phyloP scores from a whole-genome alignment of 2,113 vertebrate genomes.

The Neofelis nebulosa region DNA sequence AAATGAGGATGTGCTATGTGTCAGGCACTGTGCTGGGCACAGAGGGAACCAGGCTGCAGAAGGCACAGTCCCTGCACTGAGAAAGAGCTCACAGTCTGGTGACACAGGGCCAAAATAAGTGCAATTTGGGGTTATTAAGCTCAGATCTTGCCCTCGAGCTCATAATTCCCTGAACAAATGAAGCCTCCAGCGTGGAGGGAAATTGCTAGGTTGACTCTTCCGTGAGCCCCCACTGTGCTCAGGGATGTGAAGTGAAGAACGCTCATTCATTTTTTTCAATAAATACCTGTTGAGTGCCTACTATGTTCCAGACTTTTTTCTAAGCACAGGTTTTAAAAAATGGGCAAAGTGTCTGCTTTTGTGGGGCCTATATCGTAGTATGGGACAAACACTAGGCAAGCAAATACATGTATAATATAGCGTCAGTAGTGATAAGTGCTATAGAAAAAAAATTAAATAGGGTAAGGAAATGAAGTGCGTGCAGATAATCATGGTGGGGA shows the following conservation, averaged over 20 bases:
- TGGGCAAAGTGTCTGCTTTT: neutral
- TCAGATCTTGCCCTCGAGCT: neutral
- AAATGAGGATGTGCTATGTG: neutral
- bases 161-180: neutral
- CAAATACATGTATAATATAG: neutral
- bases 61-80: accelerated
- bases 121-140: neutral
- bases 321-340: neutral
- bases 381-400: neutral
- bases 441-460: neutral
- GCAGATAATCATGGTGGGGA: no score
- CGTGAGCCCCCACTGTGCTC: neutral
- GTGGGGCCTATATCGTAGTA: neutral
- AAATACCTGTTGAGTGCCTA: neutral
- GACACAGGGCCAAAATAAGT: neutral
- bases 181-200: neutral
- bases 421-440: neutral
- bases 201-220: neutral
- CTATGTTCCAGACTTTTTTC: neutral
- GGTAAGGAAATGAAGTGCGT: neutral
- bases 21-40: neutral
- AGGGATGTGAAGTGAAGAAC: neutral
- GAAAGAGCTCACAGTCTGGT: neutral
- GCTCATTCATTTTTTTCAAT: neutral
- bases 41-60: neutral